phyloP scores from a whole-genome alignment of 2,797 vertebrate genomes.

The Thunnus albacares region DNA sequence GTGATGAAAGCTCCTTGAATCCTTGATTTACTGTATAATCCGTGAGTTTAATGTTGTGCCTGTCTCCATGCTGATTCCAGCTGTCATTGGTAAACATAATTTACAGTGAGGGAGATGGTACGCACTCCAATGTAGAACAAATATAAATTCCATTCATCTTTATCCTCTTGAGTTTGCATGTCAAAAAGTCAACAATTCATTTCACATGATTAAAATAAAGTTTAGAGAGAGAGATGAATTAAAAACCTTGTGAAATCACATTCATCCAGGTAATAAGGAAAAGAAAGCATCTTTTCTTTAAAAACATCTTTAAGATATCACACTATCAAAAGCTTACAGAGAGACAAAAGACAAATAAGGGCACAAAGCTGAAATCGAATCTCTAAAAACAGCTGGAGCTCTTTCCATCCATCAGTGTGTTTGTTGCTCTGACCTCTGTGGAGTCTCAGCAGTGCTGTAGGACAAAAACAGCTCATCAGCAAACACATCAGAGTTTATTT shows the following conservation, averaged over 20 bases:
- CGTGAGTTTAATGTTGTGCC: background rate
- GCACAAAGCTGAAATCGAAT: slow-evolving; percentile 11
- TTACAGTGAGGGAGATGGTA: too few relatives aligned
- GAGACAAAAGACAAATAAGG: slow-evolving; percentile 7
- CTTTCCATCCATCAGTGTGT: slow-evolving; percentile 27
- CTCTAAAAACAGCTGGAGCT: background rate
- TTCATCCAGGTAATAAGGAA: background rate
- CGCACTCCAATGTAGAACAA: too few relatives aligned
- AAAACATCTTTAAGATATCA: background rate
- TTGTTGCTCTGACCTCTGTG: slow-evolving; percentile 58
- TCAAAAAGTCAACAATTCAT: too few relatives aligned
- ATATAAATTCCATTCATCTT: too few relatives aligned
- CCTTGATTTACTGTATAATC: too few relatives aligned
- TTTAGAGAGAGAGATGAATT: too few relatives aligned
- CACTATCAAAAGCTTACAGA: background rate
- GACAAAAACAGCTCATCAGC: slow-evolving; percentile 69
- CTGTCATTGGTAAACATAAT: too few relatives aligned
- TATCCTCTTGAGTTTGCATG: too few relatives aligned
- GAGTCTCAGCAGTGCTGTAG: slow-evolving; percentile 52
- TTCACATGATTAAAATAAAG: too few relatives aligned
- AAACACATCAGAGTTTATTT: slow-evolving; percentile 77
- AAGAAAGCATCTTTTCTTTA: background rate
- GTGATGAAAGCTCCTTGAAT: background rate
- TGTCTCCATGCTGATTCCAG: too few relatives aligned
- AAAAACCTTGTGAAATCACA: background rate